These are phyloP conservation scores for Pangasianodon hypophthalmus DNA, from an alignment of 2,113 vertebrate genomes.

Conservation along the genomic window DNA sequence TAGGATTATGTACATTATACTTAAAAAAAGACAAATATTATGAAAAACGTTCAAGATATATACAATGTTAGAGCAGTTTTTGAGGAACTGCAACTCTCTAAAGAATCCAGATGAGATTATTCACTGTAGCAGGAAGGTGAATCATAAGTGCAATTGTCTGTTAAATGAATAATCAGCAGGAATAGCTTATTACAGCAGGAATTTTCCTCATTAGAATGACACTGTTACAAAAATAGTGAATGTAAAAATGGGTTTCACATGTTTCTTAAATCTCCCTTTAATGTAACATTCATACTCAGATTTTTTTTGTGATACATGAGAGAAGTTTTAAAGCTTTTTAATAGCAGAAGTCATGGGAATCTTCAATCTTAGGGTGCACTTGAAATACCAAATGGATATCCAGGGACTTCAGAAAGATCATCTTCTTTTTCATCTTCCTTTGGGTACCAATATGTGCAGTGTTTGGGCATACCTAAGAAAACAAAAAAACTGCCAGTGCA, in stretches of 20 bases:
- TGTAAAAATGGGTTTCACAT: background rate
- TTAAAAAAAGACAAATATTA: background rate
- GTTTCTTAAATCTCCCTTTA: background rate
- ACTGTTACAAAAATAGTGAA: background rate
- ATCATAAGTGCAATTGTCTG: background rate
- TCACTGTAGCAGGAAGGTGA: background rate
- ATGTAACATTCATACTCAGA: background rate
- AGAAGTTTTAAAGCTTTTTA: background rate
- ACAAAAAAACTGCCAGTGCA: conserved; percentile 10
- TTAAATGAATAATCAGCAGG: background rate
- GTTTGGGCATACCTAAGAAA: background rate
- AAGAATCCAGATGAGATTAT: background rate
- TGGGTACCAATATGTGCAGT: background rate
- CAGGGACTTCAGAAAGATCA: background rate
- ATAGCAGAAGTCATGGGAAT: background rate
- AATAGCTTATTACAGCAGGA: background rate
- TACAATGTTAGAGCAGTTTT: background rate
- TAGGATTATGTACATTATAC: background rate
- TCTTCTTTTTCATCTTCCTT: background rate
- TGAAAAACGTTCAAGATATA: background rate
- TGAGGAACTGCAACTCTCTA: background rate
- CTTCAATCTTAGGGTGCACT: background rate
- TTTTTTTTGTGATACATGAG: background rate
- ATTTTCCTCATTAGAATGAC: background rate
- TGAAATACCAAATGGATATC: conserved; percentile 3